Base-by-base conservation (phyloP, 2,113 vertebrate species). In the Nesogale talazaci region DNA sequence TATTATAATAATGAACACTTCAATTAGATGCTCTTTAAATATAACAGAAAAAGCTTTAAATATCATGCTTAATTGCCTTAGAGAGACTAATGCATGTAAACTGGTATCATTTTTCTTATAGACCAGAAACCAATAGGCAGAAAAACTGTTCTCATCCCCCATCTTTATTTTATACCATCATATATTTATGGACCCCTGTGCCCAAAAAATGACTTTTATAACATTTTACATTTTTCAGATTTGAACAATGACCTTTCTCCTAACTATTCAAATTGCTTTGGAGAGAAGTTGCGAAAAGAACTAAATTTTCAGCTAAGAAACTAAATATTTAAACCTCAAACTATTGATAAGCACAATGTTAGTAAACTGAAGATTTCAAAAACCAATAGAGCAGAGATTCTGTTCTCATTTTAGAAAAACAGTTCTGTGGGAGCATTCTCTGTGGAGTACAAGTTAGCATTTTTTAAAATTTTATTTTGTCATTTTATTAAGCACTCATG, bases 31-130 rank as follows among this genome's bases (percentile, higher is more conserved):
- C 82, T 65, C 15, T 79, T 82, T 34, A 86, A 52, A 77, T 76
- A 63, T 88, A 78, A 63, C 83, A 88, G 4, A 42, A 87, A 86
- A 94, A 82, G 23, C 74, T 83, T 87, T 7, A 57, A 94, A 83
- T 36, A 72, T 59, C 63, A 8, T 36, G 38, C 25, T 77, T 23
- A 20, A 63, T 15, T 80, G 38, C 20, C 72, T 88, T 83, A 83
- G 86, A 36, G 31, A 79, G 52, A 87, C 80, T 34, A 76, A 72
- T 40, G 61, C 9, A 57, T 65, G 59, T 59, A 81, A 76, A 67
- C 27, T 84, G 15, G n/a, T 77, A 82, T 17, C 17, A 86, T 75
- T 92, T 85, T 11, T 74, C 22, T 36, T 70, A 4, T 29, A 5
- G 25, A 56, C 14, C 79, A 6, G 0, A 86, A 89, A 72, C n/a